Evolutionary conservation across 2,888 invertebrate genomes (phyloP).

Genomic region (Eilema sororculum): DNA sequence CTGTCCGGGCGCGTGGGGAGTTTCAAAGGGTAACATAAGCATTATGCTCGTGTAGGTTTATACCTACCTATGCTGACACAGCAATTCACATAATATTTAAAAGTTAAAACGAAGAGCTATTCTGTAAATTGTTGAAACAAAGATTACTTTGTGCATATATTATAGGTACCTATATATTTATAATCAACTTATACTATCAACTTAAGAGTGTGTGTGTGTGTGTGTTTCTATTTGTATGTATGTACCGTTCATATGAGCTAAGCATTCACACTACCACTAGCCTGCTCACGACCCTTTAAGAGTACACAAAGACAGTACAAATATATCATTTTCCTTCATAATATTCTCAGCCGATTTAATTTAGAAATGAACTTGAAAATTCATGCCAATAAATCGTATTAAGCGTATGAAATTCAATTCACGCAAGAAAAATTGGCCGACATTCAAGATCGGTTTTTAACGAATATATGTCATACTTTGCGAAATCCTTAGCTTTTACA

Average conservation of each 20-base stretch:
- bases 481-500: constrained; percentile 18
- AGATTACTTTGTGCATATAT: no score
- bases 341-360: constrained; percentile 8
- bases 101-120: not conserved
- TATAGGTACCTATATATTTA: no score
- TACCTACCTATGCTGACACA: not conserved
- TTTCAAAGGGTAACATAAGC: constrained; percentile 23
- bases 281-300: not conserved
- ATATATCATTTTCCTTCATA: not conserved
- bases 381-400: constrained; percentile 17
- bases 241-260: not conserved
- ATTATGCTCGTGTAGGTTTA: constrained; percentile 4
- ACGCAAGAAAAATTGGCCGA: constrained; percentile 35
- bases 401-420: constrained; percentile 21
- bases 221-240: no score
- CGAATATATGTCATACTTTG: constrained; percentile 38
- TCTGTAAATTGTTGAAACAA: not conserved
- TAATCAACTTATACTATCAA: no score
- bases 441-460: constrained; percentile 38
- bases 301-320: not conserved
- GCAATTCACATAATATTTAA: not conserved
- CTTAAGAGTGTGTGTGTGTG: no score
- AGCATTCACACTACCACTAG: not conserved
- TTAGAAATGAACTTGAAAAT: constrained; percentile 21
- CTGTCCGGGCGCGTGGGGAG: constrained; percentile 23